Evolutionary conservation across 2,888 invertebrate species (phyloP).

Genomic region (Nymphalis urticae): DNA sequence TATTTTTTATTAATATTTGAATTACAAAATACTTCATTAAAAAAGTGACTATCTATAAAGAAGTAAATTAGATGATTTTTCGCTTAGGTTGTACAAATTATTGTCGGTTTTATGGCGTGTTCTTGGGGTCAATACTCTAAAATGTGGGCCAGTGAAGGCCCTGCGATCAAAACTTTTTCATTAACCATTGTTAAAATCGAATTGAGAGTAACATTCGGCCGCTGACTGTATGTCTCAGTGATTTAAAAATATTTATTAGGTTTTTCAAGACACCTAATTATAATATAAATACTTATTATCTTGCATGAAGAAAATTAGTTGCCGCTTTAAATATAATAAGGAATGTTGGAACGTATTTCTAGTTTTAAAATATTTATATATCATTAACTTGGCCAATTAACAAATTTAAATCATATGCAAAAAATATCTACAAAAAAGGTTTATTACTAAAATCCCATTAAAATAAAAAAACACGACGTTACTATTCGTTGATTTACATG

Average conservation of each 20-base stretch:
- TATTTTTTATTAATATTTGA: neutral
- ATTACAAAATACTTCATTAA: constrained; percentile 8
- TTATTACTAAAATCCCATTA: too few species aligned
- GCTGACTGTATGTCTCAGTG: neutral
- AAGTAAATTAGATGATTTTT: constrained; percentile 14
- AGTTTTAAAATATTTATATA: too few species aligned
- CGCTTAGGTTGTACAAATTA: constrained; percentile 13
- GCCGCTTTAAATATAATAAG: too few species aligned
- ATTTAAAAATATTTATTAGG: neutral
- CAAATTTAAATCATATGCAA: too few species aligned
- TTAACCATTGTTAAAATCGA: constrained; percentile 35
- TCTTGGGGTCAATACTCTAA: constrained; percentile 64
- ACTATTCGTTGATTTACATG: too few species aligned
- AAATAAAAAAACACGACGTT: too few species aligned
- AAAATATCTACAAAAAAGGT: too few species aligned
- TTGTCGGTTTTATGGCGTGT: constrained; percentile 14
- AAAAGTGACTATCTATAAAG: constrained; percentile 3
- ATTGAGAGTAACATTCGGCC: constrained; percentile 7
- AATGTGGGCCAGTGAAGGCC: constrained; percentile 55
- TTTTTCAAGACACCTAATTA: neutral
- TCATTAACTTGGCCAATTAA: too few species aligned
- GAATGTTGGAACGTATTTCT: too few species aligned
- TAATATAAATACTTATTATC: neutral
- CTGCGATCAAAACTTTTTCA: constrained; percentile 43
- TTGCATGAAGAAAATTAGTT: too few species aligned